Conservation (phyloP, 2,888 invertebrate genomes). For the Lepeophtheirus nordmannii region DNA sequence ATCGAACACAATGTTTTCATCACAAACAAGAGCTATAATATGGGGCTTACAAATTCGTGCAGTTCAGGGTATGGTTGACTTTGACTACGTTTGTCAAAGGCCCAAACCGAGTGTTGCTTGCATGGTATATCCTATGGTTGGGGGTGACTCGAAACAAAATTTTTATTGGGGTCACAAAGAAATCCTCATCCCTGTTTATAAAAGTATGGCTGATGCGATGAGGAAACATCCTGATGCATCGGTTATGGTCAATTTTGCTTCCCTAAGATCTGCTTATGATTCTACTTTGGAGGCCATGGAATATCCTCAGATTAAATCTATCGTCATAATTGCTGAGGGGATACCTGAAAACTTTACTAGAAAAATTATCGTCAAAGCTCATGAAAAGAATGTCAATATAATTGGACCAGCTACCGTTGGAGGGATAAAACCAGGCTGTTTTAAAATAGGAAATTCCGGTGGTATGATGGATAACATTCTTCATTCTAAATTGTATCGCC, state of each 20-base stretch:
- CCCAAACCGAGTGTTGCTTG: slow-evolving; percentile 52
- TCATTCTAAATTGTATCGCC: slow-evolving; percentile 86
- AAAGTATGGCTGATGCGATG: slow-evolving; percentile 92
- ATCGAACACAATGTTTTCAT: slow-evolving; percentile 48
- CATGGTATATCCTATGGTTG: slow-evolving; percentile 93
- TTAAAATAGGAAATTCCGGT: slow-evolving; percentile 98
- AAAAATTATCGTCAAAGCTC: slow-evolving; percentile 68
- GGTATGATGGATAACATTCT: slow-evolving; percentile 99
- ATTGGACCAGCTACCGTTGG: slow-evolving; percentile 93
- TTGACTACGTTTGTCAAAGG: slow-evolving; percentile 82
- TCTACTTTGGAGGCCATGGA: slow-evolving; percentile 85
- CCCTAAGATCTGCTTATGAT: slow-evolving; percentile 88
- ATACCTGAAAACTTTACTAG: slow-evolving; percentile 98
- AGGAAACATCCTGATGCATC: slow-evolving; percentile 84
- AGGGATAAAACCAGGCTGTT: slow-evolving; percentile 94
- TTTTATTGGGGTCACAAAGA: slow-evolving; percentile 99
- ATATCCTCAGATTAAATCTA: slow-evolving; percentile 75
- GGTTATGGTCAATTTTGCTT: slow-evolving; percentile 92
- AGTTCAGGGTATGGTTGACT: slow-evolving; percentile 89
- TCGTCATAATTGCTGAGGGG: slow-evolving; percentile 97
- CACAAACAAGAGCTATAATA: slow-evolving; percentile 74
- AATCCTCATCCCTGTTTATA: slow-evolving; percentile 80
- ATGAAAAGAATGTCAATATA: slow-evolving; percentile 65
- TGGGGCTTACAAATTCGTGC: slow-evolving; percentile 99
- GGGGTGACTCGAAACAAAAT: slow-evolving; percentile 90